Base-by-base conservation (phyloP, 2,797 vertebrate species). In the Chiroxiphia lanceolata region DNA sequence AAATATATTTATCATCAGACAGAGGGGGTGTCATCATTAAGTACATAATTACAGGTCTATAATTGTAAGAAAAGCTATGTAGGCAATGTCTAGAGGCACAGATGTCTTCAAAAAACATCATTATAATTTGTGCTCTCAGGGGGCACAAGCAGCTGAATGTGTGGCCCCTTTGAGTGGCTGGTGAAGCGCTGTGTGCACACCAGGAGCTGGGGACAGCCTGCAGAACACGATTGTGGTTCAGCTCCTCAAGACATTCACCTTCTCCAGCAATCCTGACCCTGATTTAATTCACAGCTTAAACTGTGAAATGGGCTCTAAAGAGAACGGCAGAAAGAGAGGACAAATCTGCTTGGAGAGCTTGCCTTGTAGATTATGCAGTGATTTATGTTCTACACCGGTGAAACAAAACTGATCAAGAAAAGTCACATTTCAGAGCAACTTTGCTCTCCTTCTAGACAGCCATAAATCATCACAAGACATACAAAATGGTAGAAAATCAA, bases 141-240 rank as follows among this genome's bases (percentile, higher is more conserved):
- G 25, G 57, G 9, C 53, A 88, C 57, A 75, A 69, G 27, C 25
- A 60, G 34, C 34, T 81, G 72, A 83, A 90, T 64, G 0, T n/a
- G 13, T 25, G 21, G 44, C 22, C 23, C 59, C 40, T 82, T 12
- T 69, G 59, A 38, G 33, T 42, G 42, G 18, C 33, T 48, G 74
- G 68, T 33, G 80, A 78, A 76, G 44, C 2, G 1, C 17, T 11
- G 4, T 2, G 4, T 61, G 38, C 45, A 68, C 31, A 13, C 26
- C 38, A 44, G 63, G n/a, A 79, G 31, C 40, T 34, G 6, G 9
- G 34, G 68, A 31, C 0, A 0, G 40, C 15, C 44, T 0, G 0
- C 23, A 53, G 59, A 44, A 60, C 20, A 51, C 0, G 0, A 1
- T 1, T 19, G 20, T 50, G 45, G 12, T 19, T 90, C 65, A 64